These are phyloP conservation scores for Sylvia borin DNA, from an alignment of 2,797 vertebrate species.

Conservation along the genomic window DNA sequence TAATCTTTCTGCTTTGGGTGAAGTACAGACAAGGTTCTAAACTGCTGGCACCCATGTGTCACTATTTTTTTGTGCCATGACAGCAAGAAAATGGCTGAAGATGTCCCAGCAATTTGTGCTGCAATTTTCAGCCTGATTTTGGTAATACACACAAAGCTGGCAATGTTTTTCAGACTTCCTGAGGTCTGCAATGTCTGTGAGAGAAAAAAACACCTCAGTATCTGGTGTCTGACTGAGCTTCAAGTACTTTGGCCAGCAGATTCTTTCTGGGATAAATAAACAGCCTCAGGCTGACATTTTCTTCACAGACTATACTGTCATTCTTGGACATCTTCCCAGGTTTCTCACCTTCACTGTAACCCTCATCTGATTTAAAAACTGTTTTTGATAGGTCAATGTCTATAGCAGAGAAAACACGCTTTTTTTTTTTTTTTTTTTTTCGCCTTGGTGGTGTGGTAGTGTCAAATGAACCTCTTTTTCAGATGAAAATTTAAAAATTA, in stretches of 20 bases:
- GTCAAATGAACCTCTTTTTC: not conserved
- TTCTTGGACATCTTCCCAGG: not conserved
- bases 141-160: not conserved
- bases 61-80: not conserved
- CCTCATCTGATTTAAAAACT: not conserved
- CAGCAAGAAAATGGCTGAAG: not conserved
- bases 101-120: not conserved
- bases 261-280: not conserved
- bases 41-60: not conserved
- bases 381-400: not conserved
- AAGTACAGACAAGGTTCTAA: not conserved
- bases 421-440: not conserved
- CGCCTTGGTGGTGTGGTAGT: not conserved
- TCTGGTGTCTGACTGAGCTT: not conserved
- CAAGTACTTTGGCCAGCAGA: not conserved
- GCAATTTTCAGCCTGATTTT: not conserved
- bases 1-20: not conserved
- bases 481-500: not conserved
- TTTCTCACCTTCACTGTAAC: not conserved
- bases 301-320: rapidly evolving
- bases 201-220: not conserved
- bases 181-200: not conserved
- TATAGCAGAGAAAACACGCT: rapidly evolving
- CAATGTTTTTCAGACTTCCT: not conserved
- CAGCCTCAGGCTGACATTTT: not conserved